Base-by-base conservation (phyloP, 2,888 invertebrate species). In the Gnatocerus cornutus region DNA sequence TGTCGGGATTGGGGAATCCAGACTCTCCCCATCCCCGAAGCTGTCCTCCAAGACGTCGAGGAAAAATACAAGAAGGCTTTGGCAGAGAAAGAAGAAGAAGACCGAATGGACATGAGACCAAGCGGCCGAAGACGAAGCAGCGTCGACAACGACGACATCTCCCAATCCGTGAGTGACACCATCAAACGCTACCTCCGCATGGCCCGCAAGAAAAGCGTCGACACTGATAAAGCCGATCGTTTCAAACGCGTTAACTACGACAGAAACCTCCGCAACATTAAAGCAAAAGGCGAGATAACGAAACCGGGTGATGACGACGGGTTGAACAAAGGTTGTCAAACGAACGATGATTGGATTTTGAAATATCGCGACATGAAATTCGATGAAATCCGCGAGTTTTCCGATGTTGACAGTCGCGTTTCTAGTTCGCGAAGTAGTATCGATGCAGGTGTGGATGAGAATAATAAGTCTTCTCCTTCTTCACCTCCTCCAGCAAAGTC, bases 161-260 rank as follows among this genome's bases (percentile, higher is more conserved):
- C 94, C 0, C 94, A 94, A 71, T 95, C 94, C 0, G 95, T 95
- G 21, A 93, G 94, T 80, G 94, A 95, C 80, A 95, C 94, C 0
- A 94, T 95, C 70, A 95, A 95, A 83, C 87, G 95, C 7, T 95
- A 95, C 83, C 84, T 95, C 55, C 87, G 93, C 66, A 95, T 95
- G 95, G 95, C 94, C 5, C 88, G 95, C 33, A 95, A 95, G 82
- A 95, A 95, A 80, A 94, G 93, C 79, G 90, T 92, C 7, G 94
- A 95, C 82, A 90, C 91, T 1, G 93, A 93, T 74, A 93, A 93
- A 81, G 90, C 89, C 1, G 95, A 93, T 80, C 89, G 93, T 56
- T 96, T 95, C 81, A 95, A 95, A 81, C 90, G 95, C 0, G 94
- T 96, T 13, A 96, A 96, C 82, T 96, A 96, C 79, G 95, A 96